Percentiles rank a stretch among this genome's conserved stretches.
Conservation (phyloP, 2,113 vertebrate species). For the Gadus chalcogrammus region DNA sequence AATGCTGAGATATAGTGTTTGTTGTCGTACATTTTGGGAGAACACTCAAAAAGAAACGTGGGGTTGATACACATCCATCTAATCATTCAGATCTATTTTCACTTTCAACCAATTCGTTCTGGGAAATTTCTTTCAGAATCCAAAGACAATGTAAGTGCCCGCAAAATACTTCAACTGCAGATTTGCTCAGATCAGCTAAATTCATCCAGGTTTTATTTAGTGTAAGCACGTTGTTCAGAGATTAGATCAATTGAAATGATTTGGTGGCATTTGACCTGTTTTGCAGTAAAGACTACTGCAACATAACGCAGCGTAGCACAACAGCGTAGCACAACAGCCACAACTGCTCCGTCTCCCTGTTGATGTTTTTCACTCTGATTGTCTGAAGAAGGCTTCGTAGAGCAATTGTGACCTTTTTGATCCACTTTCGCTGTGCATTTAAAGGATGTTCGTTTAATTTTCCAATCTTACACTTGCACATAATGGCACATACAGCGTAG, state of each 20-base stretch:
- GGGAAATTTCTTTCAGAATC: neutral
- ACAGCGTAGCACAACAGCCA: neutral
- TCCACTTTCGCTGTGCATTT: no score
- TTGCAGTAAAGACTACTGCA: conserved; percentile 59
- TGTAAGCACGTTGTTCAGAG: neutral
- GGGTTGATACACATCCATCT: no score
- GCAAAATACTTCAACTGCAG: neutral
- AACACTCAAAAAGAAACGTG: no score
- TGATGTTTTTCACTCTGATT: no score
- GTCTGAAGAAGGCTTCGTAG: no score
- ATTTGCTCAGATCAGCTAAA: neutral
- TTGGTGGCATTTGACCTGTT: neutral
- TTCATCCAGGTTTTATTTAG: neutral
- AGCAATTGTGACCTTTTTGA: no score
- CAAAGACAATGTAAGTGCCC: conserved; percentile 4
- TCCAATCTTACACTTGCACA: neutral
- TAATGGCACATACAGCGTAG: no score
- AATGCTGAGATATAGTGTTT: no score
- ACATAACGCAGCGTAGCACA: neutral
- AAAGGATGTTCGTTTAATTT: no score
- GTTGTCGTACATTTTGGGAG: no score
- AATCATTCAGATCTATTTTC: no score
- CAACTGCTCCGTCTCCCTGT: no score
- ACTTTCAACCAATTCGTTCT: neutral
- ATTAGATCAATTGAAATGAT: neutral